A percentile compares a stretch with the other conserved stretches of the same genome.
These are phyloP conservation scores for Chrysina gloriosa DNA, from an alignment of 2,888 invertebrate species.

Conservation along the genomic window DNA sequence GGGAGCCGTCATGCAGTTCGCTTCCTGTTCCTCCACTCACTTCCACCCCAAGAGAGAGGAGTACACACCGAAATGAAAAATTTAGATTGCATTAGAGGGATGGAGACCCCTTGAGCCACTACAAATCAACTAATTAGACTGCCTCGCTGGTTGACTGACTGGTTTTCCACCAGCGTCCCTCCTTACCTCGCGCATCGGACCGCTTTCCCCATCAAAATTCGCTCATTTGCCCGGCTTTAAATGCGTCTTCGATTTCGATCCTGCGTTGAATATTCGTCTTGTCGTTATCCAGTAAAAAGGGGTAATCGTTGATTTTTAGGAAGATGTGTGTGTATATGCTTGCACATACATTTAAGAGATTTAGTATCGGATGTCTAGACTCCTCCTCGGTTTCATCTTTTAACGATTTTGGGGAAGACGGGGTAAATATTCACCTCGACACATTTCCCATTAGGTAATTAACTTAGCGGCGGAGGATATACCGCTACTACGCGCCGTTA, in stretches of 20 bases:
- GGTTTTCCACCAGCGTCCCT: slow-evolving; percentile 50
- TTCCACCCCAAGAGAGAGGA: slow-evolving; percentile 47
- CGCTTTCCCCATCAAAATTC: slow-evolving; percentile 2
- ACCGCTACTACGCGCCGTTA: slow-evolving; percentile 39
- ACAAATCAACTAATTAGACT: slow-evolving; percentile 68
- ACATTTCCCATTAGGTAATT: slow-evolving; percentile 54
- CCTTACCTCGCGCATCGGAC: slow-evolving; percentile 4
- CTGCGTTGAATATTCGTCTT: too few relatives aligned
- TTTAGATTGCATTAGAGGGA: slow-evolving; percentile 68
- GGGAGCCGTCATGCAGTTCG: slow-evolving; percentile 33
- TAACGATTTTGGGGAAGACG: slow-evolving; percentile 16
- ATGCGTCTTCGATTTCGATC: slow-evolving; percentile 1
- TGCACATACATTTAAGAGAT: too few relatives aligned
- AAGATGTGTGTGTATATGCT: too few relatives aligned
- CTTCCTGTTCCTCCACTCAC: slow-evolving; percentile 32
- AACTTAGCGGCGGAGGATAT: slow-evolving; percentile 45
- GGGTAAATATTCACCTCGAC: slow-evolving; percentile 40
- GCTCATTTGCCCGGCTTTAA: slow-evolving; percentile 4
- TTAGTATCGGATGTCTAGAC: slow-evolving; percentile 27
- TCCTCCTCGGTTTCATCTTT: slow-evolving; percentile 13
- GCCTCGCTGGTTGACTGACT: slow-evolving; percentile 58
- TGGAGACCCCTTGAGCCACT: slow-evolving; percentile 66
- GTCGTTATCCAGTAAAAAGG: too few relatives aligned
- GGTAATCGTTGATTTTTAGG: too few relatives aligned
- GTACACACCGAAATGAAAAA: slow-evolving; percentile 63